Conservation (phyloP, 1,140 invertebrate species). For the Tigriopus japonicus region DNA sequence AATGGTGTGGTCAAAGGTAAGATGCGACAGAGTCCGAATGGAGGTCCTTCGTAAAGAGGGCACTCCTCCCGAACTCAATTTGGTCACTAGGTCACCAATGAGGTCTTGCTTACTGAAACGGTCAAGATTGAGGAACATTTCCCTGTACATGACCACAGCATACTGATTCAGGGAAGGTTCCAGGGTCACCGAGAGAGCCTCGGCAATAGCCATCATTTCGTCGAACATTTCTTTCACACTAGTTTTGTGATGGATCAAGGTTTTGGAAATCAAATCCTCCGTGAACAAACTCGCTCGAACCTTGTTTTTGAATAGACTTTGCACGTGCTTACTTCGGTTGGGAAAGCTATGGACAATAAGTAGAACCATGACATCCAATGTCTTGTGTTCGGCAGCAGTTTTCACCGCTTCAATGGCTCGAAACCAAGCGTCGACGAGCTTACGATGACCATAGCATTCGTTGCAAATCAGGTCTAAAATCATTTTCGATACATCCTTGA, state of each 20-base stretch:
- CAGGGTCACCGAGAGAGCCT: background rate
- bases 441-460: background rate
- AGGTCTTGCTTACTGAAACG: slow-evolving; percentile 1
- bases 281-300: slow-evolving; percentile 3
- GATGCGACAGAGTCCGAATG: background rate
- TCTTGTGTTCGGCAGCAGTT: background rate
- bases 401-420: slow-evolving; percentile 4
- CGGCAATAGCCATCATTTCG: background rate
- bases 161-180: background rate
- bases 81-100: background rate
- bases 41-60: background rate
- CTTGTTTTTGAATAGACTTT: slow-evolving; percentile 1
- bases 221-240: background rate
- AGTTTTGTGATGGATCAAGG: background rate
- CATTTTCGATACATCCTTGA: background rate
- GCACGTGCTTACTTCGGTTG: background rate
- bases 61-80: background rate
- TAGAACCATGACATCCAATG: background rate
- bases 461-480: background rate
- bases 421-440: slow-evolving; percentile 3
- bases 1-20: background rate
- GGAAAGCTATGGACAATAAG: background rate
- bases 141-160: background rate
- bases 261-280: background rate
- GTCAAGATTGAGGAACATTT: background rate